Evolutionary conservation across 2,113 vertebrate species (phyloP), one percentile per base, ranked within the genome.

Genomic region (Myotis lucifugus): DNA sequence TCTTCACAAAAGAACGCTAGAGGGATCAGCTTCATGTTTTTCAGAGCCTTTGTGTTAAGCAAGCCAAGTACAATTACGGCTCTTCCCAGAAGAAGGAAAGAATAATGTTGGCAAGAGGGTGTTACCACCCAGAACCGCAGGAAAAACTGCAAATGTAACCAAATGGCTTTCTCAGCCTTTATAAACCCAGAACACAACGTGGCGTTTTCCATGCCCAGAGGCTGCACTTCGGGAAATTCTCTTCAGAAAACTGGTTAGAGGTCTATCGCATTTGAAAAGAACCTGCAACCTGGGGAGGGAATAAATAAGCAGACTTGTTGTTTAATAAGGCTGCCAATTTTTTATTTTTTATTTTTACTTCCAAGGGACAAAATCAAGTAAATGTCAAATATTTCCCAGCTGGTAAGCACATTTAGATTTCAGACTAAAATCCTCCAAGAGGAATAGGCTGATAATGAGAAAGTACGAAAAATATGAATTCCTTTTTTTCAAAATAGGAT

Each of bases 81-180:
- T n/a, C 79, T 97, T 96, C 93, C 93, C 95, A 97, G 97, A 95
- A 94, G 73, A 82, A 95, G 95, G 34, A 93, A 97, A 92, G 94
- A 88, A 12, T 96, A 95, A 94, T 74, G 90, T 74, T 98, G 97
- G 98, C 97, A 94, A 46, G 92, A 3, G 81, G 95, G 97, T 96
- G 98, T 98, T 97, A 97, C 98, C 98, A 98, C 98, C 98, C 98
- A 98, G 98, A 98, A 97, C 98, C 98, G 97, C 98, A 98, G 97
- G 96, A 97, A 97, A 97, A 97, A 6, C 93, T 95, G 95, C 90
- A 98, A 54, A 98, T 97, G 93, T 92, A 97, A 97, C 96, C 97
- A 94, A 98, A 97, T 96, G 94, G 93, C 87, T 98, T 98, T 97
- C 98, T 98, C 96, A 94, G 98, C 93, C 94, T 97, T 97, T 96